Percentiles rank a stretch among this genome's conserved stretches.
Evolutionary conservation across 1,140 invertebrate genomes (phyloP).

Genomic region (Cherax quadricarinatus): DNA sequence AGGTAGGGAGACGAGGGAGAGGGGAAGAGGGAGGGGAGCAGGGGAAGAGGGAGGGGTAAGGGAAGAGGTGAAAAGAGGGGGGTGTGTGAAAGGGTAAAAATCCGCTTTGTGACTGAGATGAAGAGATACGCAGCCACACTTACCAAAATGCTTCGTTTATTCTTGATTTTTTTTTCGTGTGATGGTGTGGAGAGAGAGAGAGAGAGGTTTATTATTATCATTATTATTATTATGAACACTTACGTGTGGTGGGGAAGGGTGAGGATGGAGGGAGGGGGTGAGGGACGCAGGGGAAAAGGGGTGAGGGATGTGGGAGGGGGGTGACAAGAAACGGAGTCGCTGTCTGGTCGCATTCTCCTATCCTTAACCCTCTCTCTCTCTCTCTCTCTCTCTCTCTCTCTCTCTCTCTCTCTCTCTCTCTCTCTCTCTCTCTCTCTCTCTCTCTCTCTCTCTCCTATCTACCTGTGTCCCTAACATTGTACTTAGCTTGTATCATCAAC

Average conservation of each 20-base stretch:
- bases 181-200: too few species aligned
- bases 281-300: too few species aligned
- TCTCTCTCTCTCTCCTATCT: background rate
- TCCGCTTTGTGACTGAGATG: background rate
- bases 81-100: background rate
- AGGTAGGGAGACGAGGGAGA: too few species aligned
- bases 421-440: slow-evolving; percentile 31
- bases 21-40: too few species aligned
- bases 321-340: background rate
- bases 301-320: too few species aligned
- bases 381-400: slow-evolving; percentile 18
- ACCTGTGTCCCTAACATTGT: background rate
- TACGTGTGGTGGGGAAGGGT: too few species aligned
- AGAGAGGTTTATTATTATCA: too few species aligned
- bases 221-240: too few species aligned
- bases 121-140: background rate
- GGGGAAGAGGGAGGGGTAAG: too few species aligned
- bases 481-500: background rate
- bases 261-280: background rate
- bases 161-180: too few species aligned
- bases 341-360: background rate
- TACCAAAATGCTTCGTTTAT: background rate
- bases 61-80: too few species aligned
- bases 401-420: slow-evolving; percentile 11
- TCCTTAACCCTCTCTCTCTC: background rate